Evolutionary conservation across 2,113 vertebrate genomes (phyloP).

Genomic region (Percopsis transmontana): DNA sequence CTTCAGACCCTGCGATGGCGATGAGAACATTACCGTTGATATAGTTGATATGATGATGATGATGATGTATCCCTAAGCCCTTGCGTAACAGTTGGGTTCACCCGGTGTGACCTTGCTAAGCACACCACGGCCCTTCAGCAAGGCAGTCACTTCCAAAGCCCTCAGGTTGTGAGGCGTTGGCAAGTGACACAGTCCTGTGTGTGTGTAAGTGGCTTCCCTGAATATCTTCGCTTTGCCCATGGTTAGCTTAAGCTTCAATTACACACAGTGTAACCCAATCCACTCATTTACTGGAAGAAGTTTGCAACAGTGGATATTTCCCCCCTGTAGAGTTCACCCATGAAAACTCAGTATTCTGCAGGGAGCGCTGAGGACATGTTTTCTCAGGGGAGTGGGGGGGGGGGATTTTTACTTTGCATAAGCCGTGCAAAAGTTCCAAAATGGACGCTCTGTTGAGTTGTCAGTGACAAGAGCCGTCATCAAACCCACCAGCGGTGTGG

Average conservation of each 20-base stretch:
- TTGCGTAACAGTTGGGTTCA: slow-evolving; percentile 15
- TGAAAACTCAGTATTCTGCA: background rate
- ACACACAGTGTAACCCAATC: slow-evolving; percentile 30
- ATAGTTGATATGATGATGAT: too few species aligned
- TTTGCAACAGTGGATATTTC: slow-evolving; percentile 8
- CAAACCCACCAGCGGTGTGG: slow-evolving; percentile 14
- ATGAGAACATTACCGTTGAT: too few species aligned
- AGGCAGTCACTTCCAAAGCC: slow-evolving; percentile 36
- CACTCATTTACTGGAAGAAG: slow-evolving; percentile 23
- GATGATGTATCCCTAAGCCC: background rate
- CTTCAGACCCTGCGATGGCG: background rate
- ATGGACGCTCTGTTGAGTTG: slow-evolving; percentile 7
- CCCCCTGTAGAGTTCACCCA: background rate
- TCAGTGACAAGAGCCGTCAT: slow-evolving; percentile 36
- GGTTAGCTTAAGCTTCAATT: slow-evolving; percentile 28
- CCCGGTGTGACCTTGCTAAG: slow-evolving; percentile 46
- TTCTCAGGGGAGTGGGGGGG: background rate
- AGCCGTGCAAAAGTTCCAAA: slow-evolving; percentile 8
- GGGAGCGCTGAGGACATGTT: slow-evolving; percentile 10
- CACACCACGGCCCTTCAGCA: slow-evolving; percentile 26
- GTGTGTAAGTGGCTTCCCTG: slow-evolving; percentile 46
- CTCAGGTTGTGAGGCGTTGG: slow-evolving; percentile 30
- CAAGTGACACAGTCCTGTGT: slow-evolving; percentile 19
- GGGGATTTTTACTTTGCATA: background rate
- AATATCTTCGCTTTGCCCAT: slow-evolving; percentile 48